Evolutionary conservation across 2,113 vertebrate genomes (phyloP).

Genomic region (Brachypodius melanocephalos): DNA sequence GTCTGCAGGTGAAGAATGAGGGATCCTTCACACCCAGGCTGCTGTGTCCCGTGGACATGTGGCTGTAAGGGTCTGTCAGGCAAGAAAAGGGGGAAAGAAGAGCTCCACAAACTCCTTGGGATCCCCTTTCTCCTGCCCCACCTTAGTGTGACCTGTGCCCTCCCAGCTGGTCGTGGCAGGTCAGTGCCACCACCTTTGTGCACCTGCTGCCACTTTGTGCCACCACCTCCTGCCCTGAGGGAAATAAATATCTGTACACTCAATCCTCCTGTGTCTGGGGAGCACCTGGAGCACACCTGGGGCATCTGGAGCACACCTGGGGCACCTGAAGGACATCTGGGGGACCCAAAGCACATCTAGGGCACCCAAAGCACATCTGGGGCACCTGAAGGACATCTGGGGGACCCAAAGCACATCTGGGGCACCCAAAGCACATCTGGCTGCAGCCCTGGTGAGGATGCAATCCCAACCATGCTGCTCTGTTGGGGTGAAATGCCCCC

Average conservation of each 20-base stretch:
- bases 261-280: not conserved
- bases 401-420: not conserved
- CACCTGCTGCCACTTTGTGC: not conserved
- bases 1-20: not conserved
- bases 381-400: not conserved
- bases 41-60: not conserved
- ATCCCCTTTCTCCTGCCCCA: not conserved
- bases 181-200: not conserved
- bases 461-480: not conserved
- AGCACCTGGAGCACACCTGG: not conserved
- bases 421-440: not conserved
- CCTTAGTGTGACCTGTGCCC: rapidly evolving
- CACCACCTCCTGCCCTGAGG: not conserved
- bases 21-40: not conserved
- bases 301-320: not conserved
- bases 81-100: not conserved
- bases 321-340: not conserved
- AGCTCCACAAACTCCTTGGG: not conserved
- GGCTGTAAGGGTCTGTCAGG: not conserved
- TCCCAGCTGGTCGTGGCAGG: not conserved
- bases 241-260: rapidly evolving
- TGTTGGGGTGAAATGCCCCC: rapidly evolving
- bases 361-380: not conserved
- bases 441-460: not conserved
- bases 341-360: not conserved